These are phyloP conservation scores for Poecilia picta DNA, from an alignment of 2,797 vertebrate species.

Conservation along the genomic window DNA sequence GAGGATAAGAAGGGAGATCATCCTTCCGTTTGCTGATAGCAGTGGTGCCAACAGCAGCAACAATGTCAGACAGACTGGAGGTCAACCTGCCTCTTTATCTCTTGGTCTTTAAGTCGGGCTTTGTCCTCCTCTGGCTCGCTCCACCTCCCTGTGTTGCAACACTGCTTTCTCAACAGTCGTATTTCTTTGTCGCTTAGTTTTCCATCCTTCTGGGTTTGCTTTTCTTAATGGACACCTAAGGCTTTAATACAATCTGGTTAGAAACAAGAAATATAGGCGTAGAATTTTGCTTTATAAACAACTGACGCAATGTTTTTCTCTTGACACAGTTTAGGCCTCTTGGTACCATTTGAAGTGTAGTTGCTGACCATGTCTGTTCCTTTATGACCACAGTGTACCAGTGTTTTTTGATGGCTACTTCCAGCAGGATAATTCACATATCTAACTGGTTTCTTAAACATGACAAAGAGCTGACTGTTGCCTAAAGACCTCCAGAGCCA, in stretches of 20 bases:
- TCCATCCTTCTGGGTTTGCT: slow-evolving; percentile 18
- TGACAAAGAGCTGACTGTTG: not conserved
- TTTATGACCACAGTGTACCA: not conserved
- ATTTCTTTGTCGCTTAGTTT: not conserved
- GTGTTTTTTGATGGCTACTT: slow-evolving; percentile 51
- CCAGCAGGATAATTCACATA: slow-evolving; percentile 30
- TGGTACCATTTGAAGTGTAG: not conserved
- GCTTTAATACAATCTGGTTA: not conserved
- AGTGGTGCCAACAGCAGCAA: slow-evolving; percentile 75
- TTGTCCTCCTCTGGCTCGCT: slow-evolving; percentile 34
- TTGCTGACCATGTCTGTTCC: not conserved
- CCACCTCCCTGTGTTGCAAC: slow-evolving; percentile 10
- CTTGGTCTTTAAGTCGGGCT: slow-evolving; percentile 25
- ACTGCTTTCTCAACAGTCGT: slow-evolving; percentile 5
- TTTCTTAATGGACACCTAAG: slow-evolving; percentile 17
- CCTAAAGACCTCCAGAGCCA: not conserved
- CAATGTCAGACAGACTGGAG: slow-evolving; percentile 64
- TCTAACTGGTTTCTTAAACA: not conserved
- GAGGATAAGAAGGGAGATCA: slow-evolving; percentile 73
- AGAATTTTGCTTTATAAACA: not conserved
- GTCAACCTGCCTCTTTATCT: slow-evolving; percentile 62
- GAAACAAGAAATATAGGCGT: not conserved
- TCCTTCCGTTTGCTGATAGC: slow-evolving; percentile 77
- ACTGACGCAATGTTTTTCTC: not conserved
- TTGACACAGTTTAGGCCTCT: not conserved